These are phyloP conservation scores for Phylloscopus collybita DNA, from an alignment of 2,797 vertebrate genomes.

Conservation along the genomic window DNA sequence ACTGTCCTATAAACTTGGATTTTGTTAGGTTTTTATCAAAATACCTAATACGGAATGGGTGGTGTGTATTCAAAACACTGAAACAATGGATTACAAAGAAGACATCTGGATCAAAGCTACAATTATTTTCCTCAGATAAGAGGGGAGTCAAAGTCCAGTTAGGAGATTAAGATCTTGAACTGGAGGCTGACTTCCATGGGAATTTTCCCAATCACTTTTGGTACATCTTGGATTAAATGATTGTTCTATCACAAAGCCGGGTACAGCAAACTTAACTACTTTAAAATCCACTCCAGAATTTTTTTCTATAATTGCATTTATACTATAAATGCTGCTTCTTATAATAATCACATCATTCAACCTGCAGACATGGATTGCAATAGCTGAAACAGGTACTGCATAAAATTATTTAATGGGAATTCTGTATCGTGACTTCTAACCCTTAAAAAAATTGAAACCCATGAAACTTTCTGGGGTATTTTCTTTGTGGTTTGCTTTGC, in stretches of 20 bases:
- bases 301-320: neutral
- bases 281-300: neutral
- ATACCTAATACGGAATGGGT: neutral
- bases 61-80: neutral
- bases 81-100: neutral
- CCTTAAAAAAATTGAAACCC: neutral
- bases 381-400: neutral
- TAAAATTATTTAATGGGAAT: neutral
- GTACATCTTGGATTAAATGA: neutral
- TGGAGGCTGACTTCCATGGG: neutral
- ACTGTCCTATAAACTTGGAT: neutral
- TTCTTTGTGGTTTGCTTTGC: neutral
- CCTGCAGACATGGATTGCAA: neutral
- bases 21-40: neutral
- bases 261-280: neutral
- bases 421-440: neutral
- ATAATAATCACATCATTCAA: neutral
- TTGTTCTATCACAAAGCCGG: neutral
- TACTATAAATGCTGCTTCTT: neutral
- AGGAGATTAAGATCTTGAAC: neutral
- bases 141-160: neutral
- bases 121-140: neutral
- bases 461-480: neutral
- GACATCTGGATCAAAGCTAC: neutral
- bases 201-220: neutral